Base-by-base conservation (phyloP, 2,113 vertebrate species). In the Hemibagrus wyckioides region DNA sequence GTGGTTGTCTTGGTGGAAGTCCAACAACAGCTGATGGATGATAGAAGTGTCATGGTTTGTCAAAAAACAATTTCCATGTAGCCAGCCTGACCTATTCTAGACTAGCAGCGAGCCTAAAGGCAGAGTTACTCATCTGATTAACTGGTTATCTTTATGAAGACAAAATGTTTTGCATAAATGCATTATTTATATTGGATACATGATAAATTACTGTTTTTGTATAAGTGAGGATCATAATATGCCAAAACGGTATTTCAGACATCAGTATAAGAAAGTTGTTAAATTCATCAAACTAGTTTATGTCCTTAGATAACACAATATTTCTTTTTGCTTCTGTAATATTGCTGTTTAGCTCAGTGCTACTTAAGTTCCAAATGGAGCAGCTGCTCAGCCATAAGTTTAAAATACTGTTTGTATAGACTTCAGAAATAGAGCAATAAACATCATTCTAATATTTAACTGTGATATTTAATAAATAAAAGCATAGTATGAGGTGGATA, bases 81-180 rank as follows among this genome's bases (percentile, higher is more conserved):
- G 19, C 23, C 28, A 33, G 6, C 9, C 28, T 79, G 39, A 77
- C 39, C 71, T 50, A 30, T 61, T 63, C 19, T 63, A 79, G n/a
- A 52, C 13, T 33, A 50, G 13, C 30, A 39, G 17, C 36, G 41
- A 52, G 33, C 57, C 41, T 63, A 33, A 79, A 79, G n/a, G 56
- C 57, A 63, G 4, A 50, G 11, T 4, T 56, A 63, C 25, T 57
- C 33, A 73, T 39, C 21, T 80, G 57, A 67, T 54, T 67, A 41
- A 39, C 59, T 54, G 6, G 54, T 65, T 79, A 57, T 36, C 73
- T 77, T 85, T 80, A 80, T 75, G 65, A 80, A 21, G 59, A 80
- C n/a, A 77, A 48, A 79, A 6, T 80, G 48, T 5, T 80, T 80
- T 65, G 59, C 59, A 63, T 63, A 23, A 63, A 85, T 67, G 59